A percentile compares a stretch with the other conserved stretches of the same genome.
Evolutionary conservation across 2,113 vertebrate species (phyloP).

Genomic region (Columba janthina): DNA sequence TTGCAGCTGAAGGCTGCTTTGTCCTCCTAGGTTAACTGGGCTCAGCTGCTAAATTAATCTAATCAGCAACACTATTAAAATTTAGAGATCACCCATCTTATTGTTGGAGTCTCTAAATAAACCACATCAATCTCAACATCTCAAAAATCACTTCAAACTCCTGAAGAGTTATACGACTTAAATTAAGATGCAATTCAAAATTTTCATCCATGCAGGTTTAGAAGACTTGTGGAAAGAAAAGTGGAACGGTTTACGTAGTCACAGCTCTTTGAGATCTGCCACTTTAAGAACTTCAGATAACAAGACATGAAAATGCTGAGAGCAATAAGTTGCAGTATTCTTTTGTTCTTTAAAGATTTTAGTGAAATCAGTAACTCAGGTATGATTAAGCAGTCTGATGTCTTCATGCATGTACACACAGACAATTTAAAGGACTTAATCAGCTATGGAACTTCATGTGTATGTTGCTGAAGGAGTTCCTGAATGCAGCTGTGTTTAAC

Average conservation of each 20-base stretch:
- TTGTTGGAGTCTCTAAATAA: background rate
- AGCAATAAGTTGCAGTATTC: background rate
- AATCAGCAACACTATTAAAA: background rate
- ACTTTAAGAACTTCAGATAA: background rate
- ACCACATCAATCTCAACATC: background rate
- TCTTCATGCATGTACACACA: background rate
- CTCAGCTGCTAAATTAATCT: background rate
- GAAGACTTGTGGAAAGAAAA: background rate
- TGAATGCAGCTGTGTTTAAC: background rate
- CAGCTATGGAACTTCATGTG: background rate
- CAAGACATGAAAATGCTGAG: background rate
- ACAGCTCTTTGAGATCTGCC: background rate
- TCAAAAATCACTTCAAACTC: background rate
- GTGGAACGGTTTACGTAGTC: background rate
- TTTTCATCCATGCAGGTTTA: background rate
- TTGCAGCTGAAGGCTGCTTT: background rate
- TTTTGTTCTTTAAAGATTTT: background rate
- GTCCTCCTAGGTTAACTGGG: background rate
- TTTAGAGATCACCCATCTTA: background rate
- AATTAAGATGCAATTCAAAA: background rate
- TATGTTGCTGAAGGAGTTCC: background rate
- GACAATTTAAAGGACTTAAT: background rate
- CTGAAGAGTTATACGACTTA: background rate
- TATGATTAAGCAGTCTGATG: background rate
- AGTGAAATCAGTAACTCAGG: background rate